Conservation (phyloP, 2,113 vertebrate species). For the Coracopsis vasa region DNA sequence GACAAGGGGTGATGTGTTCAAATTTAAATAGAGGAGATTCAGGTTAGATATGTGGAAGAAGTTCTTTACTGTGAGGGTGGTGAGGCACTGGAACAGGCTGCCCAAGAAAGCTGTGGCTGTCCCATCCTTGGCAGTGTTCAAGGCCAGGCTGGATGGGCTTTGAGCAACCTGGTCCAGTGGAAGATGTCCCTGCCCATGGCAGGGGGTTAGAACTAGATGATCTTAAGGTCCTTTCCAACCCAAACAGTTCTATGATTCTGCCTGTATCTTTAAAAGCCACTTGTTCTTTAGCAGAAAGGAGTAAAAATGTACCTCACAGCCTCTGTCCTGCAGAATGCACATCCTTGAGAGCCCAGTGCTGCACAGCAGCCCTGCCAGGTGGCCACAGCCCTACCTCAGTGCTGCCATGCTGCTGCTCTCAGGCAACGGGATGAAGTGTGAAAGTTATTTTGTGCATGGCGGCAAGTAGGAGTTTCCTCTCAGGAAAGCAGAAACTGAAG, state of each 20-base stretch:
- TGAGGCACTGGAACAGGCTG: background rate
- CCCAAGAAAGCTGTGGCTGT: background rate
- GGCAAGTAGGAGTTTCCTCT: accelerated
- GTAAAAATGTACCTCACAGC: background rate
- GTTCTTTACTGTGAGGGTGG: background rate
- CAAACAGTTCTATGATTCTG: background rate
- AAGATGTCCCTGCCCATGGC: background rate
- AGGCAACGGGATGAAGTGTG: accelerated
- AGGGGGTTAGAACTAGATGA: background rate
- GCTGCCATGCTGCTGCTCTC: background rate
- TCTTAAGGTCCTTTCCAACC: background rate
- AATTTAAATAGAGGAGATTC: background rate
- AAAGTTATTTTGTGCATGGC: accelerated
- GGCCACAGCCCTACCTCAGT: background rate
- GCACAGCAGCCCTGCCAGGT: background rate
- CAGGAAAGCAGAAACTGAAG: background rate
- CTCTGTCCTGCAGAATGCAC: background rate
- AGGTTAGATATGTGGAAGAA: background rate
- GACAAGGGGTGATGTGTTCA: background rate
- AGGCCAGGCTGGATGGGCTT: background rate
- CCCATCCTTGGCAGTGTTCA: background rate
- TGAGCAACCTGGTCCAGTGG: background rate
- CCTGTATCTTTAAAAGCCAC: background rate
- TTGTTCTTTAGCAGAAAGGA: background rate
- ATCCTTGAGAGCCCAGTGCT: background rate